Base-by-base conservation (phyloP, 2,888 invertebrate genomes). In the Diarsia brunnea region DNA sequence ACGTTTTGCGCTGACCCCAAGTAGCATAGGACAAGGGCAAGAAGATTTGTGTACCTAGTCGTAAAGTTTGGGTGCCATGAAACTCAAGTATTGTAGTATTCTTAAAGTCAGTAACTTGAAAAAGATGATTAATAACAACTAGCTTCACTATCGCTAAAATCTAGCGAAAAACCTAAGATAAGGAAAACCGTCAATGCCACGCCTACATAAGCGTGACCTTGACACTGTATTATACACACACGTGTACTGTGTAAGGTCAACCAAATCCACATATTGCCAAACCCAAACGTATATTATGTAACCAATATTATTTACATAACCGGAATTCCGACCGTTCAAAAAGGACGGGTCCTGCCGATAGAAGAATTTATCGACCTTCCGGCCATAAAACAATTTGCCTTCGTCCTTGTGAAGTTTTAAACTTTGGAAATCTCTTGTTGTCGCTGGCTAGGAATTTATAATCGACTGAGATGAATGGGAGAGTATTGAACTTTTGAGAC, bases 331-430 rank as follows among this genome's bases (percentile, higher is more conserved):
- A n/a, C n/a, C 47, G 24, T 55, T 55, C 31, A 65, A 67, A 67
- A 67, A 68, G 21, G 60, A 45, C n/a, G 55, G 14, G 51, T 47
- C 53, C 43, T 49, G 47, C 60, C 21, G 38, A 69, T 63, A 14
- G 16, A 55, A 73, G 58, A 69, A 65, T 70, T 73, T 72, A 82
- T 73, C 67, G 84, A 86, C 67, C 65, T 68, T 49, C 14, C 43
- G 27, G 21, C 64, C 69, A 61, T 74, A 75, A 77, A 79, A 66
- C 69, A 84, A 70, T 79, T 70, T 60, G 53, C 61, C 16, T 60
- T 19, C 38, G 55, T 31, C 64, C 27, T 64, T 61, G 68, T 45
- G 38, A 72, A 69, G 69, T 73, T 75, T 55, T 31, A 49, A 75
- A 73, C 69, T 75, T 69, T 49, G 1, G 47, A 53, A 69, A 72